Evolutionary conservation across 2,113 vertebrate species (phyloP), one percentile per base, ranked within the genome.

Genomic region (Rhinopomastus cyanomelas): DNA sequence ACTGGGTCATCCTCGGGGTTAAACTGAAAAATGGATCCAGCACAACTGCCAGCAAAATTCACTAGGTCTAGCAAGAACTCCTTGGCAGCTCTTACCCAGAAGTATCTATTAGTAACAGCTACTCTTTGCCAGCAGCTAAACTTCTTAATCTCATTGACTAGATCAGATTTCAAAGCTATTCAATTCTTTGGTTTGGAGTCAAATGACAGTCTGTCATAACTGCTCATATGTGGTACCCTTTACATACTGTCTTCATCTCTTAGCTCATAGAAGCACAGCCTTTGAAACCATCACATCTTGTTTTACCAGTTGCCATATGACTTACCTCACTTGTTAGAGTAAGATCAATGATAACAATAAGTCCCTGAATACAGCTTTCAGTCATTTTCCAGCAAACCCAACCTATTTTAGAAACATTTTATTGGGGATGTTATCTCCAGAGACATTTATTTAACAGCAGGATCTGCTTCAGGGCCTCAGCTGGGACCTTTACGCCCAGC

Each of bases 81-180:
- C 73, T 76, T 86, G 85, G 84, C 84, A 95, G 92, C 64, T 92
- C 79, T 81, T 44, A 88, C 55, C 82, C 79, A 89, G 84, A 82
- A 90, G 76, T 94, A 91, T 69, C 60, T 71, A 68, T 78, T 76
- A 89, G 83, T 37, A 94, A n/a, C 36, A 95, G 75, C 48, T 89
- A 82, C 69, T 87, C 89, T 72, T 86, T 82, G 92, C 90, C 94
- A 96, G 91, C 76, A 94, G 92, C 89, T 87, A 94, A 79, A 82
- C 74, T 92, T 76, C 76, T 91, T 88, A 87, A 85, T 83, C 88
- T 90, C 79, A 79, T 92, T 81, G 85, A 91, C 46, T 67, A 44
- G 94, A 92, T 60, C 79, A 69, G 42, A 88, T 95, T 94, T 92
- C 92, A 87, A 89, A 67, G 66, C 88, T 67, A 86, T 62, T 92